These are phyloP conservation scores for Asarcornis scutulata DNA, from an alignment of 2,113 vertebrate genomes.

Conservation along the genomic window DNA sequence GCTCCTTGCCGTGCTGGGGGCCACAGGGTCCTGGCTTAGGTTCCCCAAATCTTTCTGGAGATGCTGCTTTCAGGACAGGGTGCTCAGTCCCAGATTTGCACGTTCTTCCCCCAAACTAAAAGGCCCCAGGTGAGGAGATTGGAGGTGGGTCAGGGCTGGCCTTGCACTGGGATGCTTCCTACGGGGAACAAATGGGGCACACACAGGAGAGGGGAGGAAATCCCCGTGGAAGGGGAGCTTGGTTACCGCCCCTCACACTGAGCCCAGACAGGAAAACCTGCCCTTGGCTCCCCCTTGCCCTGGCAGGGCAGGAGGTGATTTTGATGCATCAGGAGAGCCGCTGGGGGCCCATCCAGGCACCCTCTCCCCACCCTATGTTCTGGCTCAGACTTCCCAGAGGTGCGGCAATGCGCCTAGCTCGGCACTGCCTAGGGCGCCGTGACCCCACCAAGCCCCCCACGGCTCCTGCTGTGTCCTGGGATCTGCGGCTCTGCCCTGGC, in stretches of 20 bases:
- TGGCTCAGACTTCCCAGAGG: constrained; percentile 47
- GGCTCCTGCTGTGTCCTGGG: too few relatives aligned
- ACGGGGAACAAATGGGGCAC: background rate
- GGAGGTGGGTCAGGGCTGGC: background rate
- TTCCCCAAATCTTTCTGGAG: background rate
- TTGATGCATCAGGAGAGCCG: background rate
- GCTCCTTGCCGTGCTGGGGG: rapidly evolving
- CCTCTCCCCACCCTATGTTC: background rate
- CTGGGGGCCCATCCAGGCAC: background rate
- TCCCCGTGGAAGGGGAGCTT: background rate
- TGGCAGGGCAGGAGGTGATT: background rate
- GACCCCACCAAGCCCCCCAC: too few relatives aligned
- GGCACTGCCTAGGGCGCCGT: background rate
- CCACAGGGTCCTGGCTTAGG: background rate
- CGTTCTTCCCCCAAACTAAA: background rate
- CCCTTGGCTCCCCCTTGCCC: background rate
- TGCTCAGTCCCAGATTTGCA: rapidly evolving
- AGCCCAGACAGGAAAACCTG: background rate
- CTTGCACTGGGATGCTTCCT: rapidly evolving
- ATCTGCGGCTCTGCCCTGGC: background rate
- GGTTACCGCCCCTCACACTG: background rate
- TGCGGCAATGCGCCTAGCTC: constrained; percentile 35
- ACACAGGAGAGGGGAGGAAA: background rate
- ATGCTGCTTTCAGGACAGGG: background rate
- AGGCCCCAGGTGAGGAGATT: background rate